Conservation (phyloP, 1,140 invertebrate genomes). For the Drosophila guanche region DNA sequence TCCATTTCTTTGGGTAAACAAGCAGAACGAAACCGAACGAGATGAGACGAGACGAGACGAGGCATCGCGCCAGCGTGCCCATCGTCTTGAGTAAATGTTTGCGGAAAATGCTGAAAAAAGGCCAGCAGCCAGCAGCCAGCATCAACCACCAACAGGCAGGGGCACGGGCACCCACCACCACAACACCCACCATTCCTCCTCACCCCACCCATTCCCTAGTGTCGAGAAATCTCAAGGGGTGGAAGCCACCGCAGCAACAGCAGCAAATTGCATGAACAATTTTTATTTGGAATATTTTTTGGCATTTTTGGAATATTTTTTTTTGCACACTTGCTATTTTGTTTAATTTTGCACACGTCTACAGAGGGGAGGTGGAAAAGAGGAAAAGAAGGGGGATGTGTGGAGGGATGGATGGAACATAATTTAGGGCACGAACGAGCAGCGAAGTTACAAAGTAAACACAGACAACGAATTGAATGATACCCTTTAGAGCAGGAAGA, state of each 20-base stretch:
- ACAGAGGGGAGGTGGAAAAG: conserved; percentile 9
- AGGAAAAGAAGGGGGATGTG: conserved; percentile 26
- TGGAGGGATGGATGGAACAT: conserved; percentile 32
- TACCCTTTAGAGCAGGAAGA: background rate
- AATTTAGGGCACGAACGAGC: conserved; percentile 36
- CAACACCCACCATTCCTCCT: background rate
- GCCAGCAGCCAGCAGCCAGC: conserved; percentile 38
- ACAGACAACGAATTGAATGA: background rate
- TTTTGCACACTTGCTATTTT: conserved; percentile 67
- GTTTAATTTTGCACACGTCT: conserved; percentile 64
- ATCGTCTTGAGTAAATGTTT: conserved; percentile 60
- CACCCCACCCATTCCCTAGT: background rate
- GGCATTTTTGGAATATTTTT: conserved; percentile 49
- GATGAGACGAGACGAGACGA: conserved; percentile 3
- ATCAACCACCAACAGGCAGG: conserved; percentile 32
- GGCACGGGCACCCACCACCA: conserved; percentile 6
- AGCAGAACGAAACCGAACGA: conserved; percentile 28
- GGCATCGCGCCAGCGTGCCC: conserved; percentile 25
- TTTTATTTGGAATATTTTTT: conserved; percentile 49
- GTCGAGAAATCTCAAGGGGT: conserved; percentile 13
- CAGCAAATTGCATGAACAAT: conserved; percentile 48
- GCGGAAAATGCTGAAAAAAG: conserved; percentile 45
- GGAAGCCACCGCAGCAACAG: conserved; percentile 32
- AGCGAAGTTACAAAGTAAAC: background rate
- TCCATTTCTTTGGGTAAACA: conserved; percentile 66